A percentile compares a stretch with the other conserved stretches of the same genome.
phyloP scores from a whole-genome alignment of 2,888 invertebrate genomes.

The Dascillus cervinus region DNA sequence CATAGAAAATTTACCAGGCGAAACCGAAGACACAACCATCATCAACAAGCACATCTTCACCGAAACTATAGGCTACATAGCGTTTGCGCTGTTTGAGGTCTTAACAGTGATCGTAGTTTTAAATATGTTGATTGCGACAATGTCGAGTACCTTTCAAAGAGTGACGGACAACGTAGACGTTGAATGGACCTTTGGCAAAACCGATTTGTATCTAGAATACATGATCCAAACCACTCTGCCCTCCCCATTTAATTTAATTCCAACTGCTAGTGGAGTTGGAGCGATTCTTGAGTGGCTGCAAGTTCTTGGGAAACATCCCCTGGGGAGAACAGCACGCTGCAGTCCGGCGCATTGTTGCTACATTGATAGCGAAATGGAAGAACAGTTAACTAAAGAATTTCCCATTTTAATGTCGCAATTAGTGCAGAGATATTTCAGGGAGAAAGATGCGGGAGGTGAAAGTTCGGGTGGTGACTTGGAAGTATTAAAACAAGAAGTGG shows the following conservation, averaged over 20 bases:
- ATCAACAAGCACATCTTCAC: conserved; percentile 54
- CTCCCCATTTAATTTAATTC: conserved; percentile 65
- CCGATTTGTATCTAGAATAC: conserved; percentile 64
- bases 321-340: conserved; percentile 42
- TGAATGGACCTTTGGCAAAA: conserved; percentile 71
- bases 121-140: conserved; percentile 74
- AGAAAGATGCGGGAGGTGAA: conserved; percentile 38
- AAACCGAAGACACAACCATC: conserved; percentile 41
- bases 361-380: conserved; percentile 42
- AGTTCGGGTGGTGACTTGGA: conserved; percentile 42
- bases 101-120: conserved; percentile 64
- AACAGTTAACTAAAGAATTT: conserved; percentile 42
- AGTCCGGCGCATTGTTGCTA: conserved; percentile 34
- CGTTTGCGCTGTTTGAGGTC: conserved; percentile 61
- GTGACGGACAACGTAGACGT: conserved; percentile 60
- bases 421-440: conserved; percentile 54
- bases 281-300: conserved; percentile 46
- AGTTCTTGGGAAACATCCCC: conserved; percentile 33
- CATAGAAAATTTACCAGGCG: conserved; percentile 51
- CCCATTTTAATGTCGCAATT: conserved; percentile 51
- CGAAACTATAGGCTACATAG: conserved; percentile 59
- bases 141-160: conserved; percentile 67
- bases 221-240: conserved; percentile 63
- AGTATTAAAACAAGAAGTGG: conserved; percentile 43
- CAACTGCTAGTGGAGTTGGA: conserved; percentile 48